Base-by-base conservation (phyloP, 1,140 invertebrate species). In the Diachasma alloeum region DNA sequence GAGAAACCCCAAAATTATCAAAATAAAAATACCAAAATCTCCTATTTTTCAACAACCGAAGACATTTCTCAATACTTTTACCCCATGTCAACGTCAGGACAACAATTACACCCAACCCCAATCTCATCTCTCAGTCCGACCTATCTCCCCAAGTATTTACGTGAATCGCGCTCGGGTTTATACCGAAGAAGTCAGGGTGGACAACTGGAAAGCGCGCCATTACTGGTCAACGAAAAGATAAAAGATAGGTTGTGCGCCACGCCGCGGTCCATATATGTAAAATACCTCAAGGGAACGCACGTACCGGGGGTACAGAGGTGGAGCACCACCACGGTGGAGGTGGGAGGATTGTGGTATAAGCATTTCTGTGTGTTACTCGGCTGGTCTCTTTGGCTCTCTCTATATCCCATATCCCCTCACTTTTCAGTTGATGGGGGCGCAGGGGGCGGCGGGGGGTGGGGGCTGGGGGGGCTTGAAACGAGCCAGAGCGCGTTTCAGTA, bases 221-320 rank as follows among this genome's bases (percentile, higher is more conserved):
- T 85, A 85, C 83, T 82, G 82, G 74, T 75, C 79, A 79, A 68
- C 66, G 76, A 78, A 59, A 75, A 85, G 83, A 85, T 85, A 85
- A 85, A 85, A 85, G 83, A 85, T 85, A 85, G 77, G 78, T 36
- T 79, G 77, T 79, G 80, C 79, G 77, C 74, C 24, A 81, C 79
- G 78, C 78, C 74, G 82, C 82, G 82, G 84, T 83, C 85, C 84
- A 88, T 88, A 88, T 88, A 88, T 89, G 86, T 88, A 89, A 89
- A 89, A 68, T 88, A 88, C 84, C 84, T 86, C 78, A 78, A 81
- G 82, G 84, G 84, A 86, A 85, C 86, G 83, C 80, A 83, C 82
- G 85, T 85, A 86, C 83, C 81, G 81, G 80, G 39, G 19, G 46
- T 44, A 75, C 63, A 75, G 74, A 81, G 77, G 78, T 68, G 66